Percentiles rank a stretch among this genome's conserved stretches.
phyloP scores from a whole-genome alignment of 2,113 vertebrate genomes.

The Ploceus nigricollis region DNA sequence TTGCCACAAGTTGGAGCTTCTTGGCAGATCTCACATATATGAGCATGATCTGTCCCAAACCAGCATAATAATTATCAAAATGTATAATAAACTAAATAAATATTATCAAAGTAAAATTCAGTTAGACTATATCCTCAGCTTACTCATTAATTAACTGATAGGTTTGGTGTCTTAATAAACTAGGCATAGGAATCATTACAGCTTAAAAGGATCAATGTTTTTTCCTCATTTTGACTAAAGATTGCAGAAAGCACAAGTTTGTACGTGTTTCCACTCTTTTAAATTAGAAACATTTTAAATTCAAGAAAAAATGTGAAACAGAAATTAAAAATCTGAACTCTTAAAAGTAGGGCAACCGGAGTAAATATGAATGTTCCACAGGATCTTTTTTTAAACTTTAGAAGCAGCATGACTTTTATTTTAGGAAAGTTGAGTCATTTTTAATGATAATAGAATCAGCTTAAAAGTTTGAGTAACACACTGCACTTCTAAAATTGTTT shows the following conservation, averaged over 20 bases:
- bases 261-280: not conserved
- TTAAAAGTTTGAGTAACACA: not conserved
- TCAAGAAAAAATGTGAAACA: not conserved
- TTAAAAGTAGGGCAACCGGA: not conserved
- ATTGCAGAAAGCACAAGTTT: not conserved
- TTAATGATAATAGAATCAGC: not conserved
- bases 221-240: not conserved
- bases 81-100: not conserved
- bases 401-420: not conserved
- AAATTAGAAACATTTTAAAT: not conserved
- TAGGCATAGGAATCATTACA: not conserved
- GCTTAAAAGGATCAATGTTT: not conserved
- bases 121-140: not conserved
- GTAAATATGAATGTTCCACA: not conserved
- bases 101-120: not conserved
- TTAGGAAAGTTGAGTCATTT: not conserved
- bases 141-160: not conserved
- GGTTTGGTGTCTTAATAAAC: not conserved
- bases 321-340: not conserved
- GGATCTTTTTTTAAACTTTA: not conserved
- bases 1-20: not conserved
- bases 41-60: not conserved
- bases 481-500: not conserved
- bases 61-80: not conserved
- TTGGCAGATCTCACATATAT: fast-evolving